These are phyloP conservation scores for Drosophila mulleri DNA, from an alignment of 2,888 invertebrate genomes.

Conservation along the genomic window DNA sequence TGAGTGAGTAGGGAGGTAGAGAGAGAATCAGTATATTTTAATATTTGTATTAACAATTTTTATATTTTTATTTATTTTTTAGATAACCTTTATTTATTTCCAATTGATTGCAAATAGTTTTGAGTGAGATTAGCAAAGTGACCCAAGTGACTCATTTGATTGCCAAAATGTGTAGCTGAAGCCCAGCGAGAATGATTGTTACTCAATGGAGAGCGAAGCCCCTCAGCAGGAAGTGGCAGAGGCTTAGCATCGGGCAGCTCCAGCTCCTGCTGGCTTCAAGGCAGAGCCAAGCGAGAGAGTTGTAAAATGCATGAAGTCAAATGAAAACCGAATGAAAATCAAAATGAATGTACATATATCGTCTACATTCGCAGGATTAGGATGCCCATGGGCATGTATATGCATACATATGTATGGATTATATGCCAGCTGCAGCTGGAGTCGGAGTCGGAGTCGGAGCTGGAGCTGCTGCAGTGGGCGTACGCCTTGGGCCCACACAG, in stretches of 20 bases:
- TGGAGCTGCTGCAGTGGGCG: slow-evolving; percentile 14
- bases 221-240: background rate
- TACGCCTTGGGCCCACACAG: slow-evolving; percentile 5
- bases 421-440: slow-evolving; percentile 4
- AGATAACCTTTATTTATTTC: background rate
- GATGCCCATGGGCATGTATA: slow-evolving; percentile 4
- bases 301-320: background rate
- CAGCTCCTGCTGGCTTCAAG: background rate
- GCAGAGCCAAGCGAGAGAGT: background rate
- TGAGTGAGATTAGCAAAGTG: background rate
- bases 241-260: background rate
- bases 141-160: background rate
- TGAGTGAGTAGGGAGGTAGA: too few species aligned
- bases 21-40: too few species aligned
- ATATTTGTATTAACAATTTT: too few species aligned
- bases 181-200: background rate
- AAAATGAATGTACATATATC: background rate
- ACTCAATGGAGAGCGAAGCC: background rate
- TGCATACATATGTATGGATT: too few species aligned
- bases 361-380: slow-evolving; percentile 7
- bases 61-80: background rate
- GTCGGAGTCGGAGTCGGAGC: slow-evolving; percentile 1
- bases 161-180: background rate
- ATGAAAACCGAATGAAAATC: background rate
- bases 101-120: background rate